Percentiles rank a stretch among this genome's conserved stretches.
Conservation (phyloP, 2,113 vertebrate species). For the Picathartes gymnocephalus region DNA sequence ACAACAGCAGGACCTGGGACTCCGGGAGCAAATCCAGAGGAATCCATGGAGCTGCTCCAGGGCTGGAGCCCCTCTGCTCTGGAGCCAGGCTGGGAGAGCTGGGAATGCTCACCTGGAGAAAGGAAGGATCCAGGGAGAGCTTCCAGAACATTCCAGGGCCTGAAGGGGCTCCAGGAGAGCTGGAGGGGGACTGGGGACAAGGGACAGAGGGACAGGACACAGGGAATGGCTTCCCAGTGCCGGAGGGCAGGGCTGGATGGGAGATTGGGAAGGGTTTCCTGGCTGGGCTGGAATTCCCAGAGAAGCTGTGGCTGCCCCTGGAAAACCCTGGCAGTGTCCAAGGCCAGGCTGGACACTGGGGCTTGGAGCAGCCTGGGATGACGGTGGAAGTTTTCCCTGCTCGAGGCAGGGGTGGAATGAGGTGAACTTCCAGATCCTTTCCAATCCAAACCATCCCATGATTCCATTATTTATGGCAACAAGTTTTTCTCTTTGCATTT, state of each 20-base stretch:
- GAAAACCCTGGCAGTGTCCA: not conserved
- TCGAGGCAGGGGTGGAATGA: accelerated
- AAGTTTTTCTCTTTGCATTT: not conserved
- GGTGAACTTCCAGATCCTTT: not conserved
- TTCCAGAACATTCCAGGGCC: not conserved
- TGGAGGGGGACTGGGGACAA: not conserved
- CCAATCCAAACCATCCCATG: not conserved
- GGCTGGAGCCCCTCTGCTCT: not conserved
- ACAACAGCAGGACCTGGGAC: accelerated
- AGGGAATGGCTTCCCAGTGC: not conserved
- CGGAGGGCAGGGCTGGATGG: not conserved
- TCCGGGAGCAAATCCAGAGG: accelerated
- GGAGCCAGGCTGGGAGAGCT: not conserved
- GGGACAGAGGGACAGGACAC: accelerated
- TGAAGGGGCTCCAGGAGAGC: not conserved
- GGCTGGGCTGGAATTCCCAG: not conserved
- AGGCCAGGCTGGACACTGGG: not conserved
- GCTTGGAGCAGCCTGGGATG: not conserved
- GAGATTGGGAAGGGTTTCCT: not conserved
- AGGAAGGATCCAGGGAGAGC: not conserved
- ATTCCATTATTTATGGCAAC: not conserved
- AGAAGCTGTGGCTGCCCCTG: not conserved
- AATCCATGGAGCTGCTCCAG: accelerated
- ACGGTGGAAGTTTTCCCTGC: not conserved
- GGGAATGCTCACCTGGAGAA: accelerated